Base-by-base conservation (phyloP, 1,140 invertebrate genomes). In the Drosophila grimshawi region DNA sequence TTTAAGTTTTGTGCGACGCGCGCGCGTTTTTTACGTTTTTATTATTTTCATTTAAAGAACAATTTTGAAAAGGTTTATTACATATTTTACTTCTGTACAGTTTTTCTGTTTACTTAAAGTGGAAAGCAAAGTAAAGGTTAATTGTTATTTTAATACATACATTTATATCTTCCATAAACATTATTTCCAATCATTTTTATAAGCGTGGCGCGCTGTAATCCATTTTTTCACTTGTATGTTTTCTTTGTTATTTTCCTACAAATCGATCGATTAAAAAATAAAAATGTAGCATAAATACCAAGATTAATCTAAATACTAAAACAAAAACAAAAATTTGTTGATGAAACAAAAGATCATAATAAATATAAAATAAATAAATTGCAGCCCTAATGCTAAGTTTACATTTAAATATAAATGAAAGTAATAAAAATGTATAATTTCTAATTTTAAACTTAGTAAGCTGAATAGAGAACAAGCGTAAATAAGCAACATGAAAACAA, bases 391-490 rank as follows among this genome's bases (percentile, higher is more conserved):
- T 55, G 60, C 64, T 88, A 88, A 88, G 83, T 83, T 83, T 77
- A 89, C 60, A 73, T 68, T 82, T 73, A 78, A 76, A 77, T 57
- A 72, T 27, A 74, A 75, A 60, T 67, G 66, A 7, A 76, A 72
- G 71, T 60, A 56, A 56, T 46, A 71, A 69, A 79, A 89, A 52
- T 88, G 69, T 83, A 88, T 83, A 83, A 83, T 80, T 86, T 86
- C 63, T 86, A 82, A 79, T 82, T 82, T 88, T 81, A 83, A 77
- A 62, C 64, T 66, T 75, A 75, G 77, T 83, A 82, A 76, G 73
- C 73, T 72, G 63, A 78, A 69, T 86, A 86, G 57, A 78, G 62
- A 65, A 63, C 35, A 78, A 73, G 32, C 65, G 61, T 69, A 61
- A 72, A 72, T 43, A 41, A 68, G 62, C 39, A 71, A 71, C 48